A percentile compares a stretch with the other conserved stretches of the same genome.
Evolutionary conservation across 2,797 vertebrate species (phyloP).

Genomic region (Neostethus bicornis): DNA sequence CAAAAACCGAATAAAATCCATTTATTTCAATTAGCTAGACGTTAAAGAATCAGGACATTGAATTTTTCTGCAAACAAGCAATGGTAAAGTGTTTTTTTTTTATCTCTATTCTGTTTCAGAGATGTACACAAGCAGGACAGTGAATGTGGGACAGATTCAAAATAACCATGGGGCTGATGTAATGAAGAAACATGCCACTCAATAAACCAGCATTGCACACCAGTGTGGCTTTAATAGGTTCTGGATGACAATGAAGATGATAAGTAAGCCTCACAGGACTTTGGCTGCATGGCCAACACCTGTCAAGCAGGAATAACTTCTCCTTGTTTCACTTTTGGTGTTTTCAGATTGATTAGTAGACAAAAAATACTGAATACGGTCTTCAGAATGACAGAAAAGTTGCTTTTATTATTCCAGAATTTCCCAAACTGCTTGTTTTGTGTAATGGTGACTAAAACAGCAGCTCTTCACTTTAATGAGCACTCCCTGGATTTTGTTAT

Average conservation of each 20-base stretch:
- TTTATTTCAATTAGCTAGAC: neutral
- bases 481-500: constrained; percentile 24
- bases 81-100: neutral
- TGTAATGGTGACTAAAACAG: constrained; percentile 41
- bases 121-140: constrained; percentile 9
- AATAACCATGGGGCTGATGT: constrained; percentile 11
- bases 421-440: constrained; percentile 36
- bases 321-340: neutral
- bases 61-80: neutral
- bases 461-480: constrained; percentile 24
- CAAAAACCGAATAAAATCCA: neutral
- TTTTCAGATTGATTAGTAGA: constrained; percentile 9
- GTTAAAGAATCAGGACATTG: neutral
- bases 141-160: constrained; percentile 14
- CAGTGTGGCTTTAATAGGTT: constrained; percentile 11
- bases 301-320: neutral
- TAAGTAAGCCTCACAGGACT: neutral
- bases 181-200: neutral
- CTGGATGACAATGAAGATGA: constrained; percentile 2
- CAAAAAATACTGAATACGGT: neutral
- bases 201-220: constrained; percentile 2
- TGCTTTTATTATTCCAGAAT: constrained; percentile 3
- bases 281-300: neutral
- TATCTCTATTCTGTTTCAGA: constrained; percentile 8
- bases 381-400: constrained; percentile 1